Conservation (phyloP, 2,888 invertebrate genomes). For the Tridacna gigas region DNA sequence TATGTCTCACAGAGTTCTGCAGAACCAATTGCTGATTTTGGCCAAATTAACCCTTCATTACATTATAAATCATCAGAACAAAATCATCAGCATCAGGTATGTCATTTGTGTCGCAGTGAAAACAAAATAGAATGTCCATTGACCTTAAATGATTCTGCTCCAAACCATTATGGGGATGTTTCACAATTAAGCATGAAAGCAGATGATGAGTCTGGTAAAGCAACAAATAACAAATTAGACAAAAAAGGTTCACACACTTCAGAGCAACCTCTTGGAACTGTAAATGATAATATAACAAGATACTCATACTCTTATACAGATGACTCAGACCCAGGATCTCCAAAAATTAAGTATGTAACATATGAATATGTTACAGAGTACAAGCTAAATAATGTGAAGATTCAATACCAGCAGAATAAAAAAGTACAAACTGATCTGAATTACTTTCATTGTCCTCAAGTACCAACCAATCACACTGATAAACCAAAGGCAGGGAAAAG, state of each 20-base stretch:
- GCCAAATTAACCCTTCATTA: too few relatives aligned
- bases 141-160: too few relatives aligned
- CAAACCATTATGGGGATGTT: conserved; percentile 17
- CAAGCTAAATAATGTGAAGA: conserved; percentile 60
- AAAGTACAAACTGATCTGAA: conserved; percentile 56
- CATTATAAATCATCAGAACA: too few relatives aligned
- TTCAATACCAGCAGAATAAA: conserved; percentile 59
- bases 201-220: neutral
- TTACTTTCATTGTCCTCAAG: neutral
- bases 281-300: conserved; percentile 34
- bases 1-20: conserved; percentile 28
- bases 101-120: too few relatives aligned
- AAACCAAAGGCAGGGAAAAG: too few relatives aligned
- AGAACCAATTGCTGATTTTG: neutral
- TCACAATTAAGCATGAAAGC: conserved; percentile 20
- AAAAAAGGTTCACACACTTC: neutral
- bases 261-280: neutral
- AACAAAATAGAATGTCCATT: too few relatives aligned
- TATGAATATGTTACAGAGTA: conserved; percentile 64
- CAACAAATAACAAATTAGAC: neutral
- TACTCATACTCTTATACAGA: conserved; percentile 54
- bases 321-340: conserved; percentile 57
- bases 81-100: too few relatives aligned
- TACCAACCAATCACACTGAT: neutral
- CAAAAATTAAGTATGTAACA: conserved; percentile 61